Evolutionary conservation across 2,888 invertebrate species (phyloP).

Genomic region (Sesamia inferens): DNA sequence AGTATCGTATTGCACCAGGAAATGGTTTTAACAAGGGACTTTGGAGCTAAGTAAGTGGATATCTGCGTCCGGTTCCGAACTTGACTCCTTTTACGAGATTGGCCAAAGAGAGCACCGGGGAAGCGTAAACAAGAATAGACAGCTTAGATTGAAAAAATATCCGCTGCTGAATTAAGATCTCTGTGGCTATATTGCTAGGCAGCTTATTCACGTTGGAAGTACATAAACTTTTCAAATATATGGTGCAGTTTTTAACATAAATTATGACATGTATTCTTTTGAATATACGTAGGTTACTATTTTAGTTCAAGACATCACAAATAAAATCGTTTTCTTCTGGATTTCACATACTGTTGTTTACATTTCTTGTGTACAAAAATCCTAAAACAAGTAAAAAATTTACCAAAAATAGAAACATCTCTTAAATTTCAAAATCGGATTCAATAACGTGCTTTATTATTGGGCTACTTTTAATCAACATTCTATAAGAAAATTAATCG

Average conservation of each 20-base stretch:
- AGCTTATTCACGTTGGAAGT: background rate
- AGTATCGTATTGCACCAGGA: conserved; percentile 38
- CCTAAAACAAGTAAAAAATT: background rate
- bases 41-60: conserved; percentile 55
- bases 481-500: background rate
- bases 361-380: too few species aligned
- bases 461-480: too few species aligned
- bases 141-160: conserved; percentile 25
- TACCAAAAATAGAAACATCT: background rate
- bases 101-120: conserved; percentile 18
- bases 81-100: conserved; percentile 56
- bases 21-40: conserved; percentile 48
- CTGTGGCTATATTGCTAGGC: background rate
- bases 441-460: too few species aligned
- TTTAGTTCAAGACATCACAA: too few species aligned
- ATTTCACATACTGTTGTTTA: too few species aligned
- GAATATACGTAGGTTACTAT: too few species aligned
- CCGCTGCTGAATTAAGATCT: background rate
- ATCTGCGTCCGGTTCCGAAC: conserved; percentile 35
- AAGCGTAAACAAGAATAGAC: conserved; percentile 28
- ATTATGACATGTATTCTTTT: too few species aligned
- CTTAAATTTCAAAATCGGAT: too few species aligned
- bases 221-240: too few species aligned
- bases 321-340: too few species aligned
- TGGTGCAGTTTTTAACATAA: too few species aligned